A percentile compares a stretch with the other conserved stretches of the same genome.
phyloP scores from a whole-genome alignment of 35 echinoderm and acorn worm species.

The Stichopus chloronotus region DNA sequence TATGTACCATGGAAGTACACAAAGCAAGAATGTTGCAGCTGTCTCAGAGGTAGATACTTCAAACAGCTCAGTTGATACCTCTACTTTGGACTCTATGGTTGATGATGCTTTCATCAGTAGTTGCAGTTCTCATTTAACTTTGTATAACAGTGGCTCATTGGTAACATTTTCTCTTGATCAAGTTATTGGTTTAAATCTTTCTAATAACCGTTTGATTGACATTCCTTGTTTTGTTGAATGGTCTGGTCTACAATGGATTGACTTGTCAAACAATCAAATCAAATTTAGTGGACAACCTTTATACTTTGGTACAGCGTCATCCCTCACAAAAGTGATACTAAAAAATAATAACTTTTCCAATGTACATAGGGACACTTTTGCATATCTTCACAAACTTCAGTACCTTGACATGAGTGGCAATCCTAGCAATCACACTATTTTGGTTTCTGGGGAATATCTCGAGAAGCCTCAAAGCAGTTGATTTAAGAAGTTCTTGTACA shows the following conservation, averaged over 20 bases:
- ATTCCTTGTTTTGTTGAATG: background rate
- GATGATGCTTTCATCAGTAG: background rate
- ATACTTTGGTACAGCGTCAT: background rate
- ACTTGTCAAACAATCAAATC: background rate
- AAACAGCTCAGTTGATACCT: background rate
- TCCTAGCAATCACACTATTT: background rate
- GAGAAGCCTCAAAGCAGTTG: background rate
- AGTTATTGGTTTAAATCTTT: background rate
- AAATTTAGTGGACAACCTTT: background rate
- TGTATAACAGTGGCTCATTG: background rate
- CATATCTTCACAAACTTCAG: background rate
- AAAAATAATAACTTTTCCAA: background rate
- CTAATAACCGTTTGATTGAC: background rate
- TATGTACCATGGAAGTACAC: too few species aligned
- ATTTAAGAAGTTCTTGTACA: background rate
- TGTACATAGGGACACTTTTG: background rate
- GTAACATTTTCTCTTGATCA: background rate
- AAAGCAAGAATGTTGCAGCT: too few species aligned
- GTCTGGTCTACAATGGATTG: slow-evolving; percentile 2
- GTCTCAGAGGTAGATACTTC: too few species aligned
- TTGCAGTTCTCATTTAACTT: background rate
- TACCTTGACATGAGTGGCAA: background rate
- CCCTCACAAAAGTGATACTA: background rate
- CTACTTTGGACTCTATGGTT: background rate
- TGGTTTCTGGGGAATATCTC: background rate